A percentile compares a stretch with the other conserved stretches of the same genome.
Conservation (phyloP, 2,888 invertebrate genomes). For the Cacoxenus indagator region DNA sequence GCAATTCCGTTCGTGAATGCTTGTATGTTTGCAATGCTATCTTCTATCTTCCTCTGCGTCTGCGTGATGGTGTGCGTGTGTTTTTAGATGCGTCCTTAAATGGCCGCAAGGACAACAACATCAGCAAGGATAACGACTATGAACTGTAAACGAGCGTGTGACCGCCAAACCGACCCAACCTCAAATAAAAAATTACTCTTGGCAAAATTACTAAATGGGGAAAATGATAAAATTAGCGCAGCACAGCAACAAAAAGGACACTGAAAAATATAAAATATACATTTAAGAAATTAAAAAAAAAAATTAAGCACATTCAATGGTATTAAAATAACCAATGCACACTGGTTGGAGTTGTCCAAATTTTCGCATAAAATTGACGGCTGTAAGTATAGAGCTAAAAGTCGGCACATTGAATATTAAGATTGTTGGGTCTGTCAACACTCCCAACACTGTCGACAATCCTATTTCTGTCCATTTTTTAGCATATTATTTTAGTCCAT, state of each 20-base stretch:
- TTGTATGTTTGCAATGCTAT: slow-evolving; percentile 5
- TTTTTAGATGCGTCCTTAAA: slow-evolving; percentile 21
- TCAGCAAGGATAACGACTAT: not conserved
- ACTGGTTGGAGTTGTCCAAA: too few species aligned
- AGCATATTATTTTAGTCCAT: too few species aligned
- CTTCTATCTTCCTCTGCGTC: slow-evolving; percentile 8
- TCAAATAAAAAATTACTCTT: not conserved
- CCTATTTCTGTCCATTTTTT: too few species aligned
- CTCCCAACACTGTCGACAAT: too few species aligned
- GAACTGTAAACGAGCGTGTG: not conserved
- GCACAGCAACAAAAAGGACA: too few species aligned
- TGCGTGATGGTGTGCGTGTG: slow-evolving; percentile 5
- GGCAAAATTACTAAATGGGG: not conserved
- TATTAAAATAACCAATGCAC: not conserved
- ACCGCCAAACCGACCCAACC: not conserved
- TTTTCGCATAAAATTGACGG: too few species aligned
- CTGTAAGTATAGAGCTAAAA: too few species aligned
- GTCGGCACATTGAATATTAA: too few species aligned
- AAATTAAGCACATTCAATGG: not conserved
- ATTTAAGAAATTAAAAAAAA: not conserved
- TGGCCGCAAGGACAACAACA: slow-evolving; percentile 1
- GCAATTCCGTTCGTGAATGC: too few species aligned
- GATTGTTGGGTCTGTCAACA: too few species aligned
- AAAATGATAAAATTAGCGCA: not conserved
- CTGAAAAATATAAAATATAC: not conserved